Evolutionary conservation across 2,888 invertebrate species (phyloP).

Genomic region (Automeris io): DNA sequence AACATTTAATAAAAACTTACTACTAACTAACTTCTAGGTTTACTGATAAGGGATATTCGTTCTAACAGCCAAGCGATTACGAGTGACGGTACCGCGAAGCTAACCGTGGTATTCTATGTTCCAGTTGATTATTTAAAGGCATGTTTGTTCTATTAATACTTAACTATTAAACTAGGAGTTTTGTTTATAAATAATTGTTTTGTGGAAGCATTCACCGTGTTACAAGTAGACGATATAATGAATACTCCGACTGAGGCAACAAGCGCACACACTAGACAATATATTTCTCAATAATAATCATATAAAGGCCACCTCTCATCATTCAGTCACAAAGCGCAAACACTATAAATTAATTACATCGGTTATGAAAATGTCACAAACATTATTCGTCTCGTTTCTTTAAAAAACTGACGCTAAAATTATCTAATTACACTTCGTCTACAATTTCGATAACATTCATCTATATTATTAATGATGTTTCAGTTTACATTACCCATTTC

Average conservation of each 20-base stretch:
- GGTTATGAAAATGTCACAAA: slow-evolving; percentile 51
- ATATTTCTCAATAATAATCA: slow-evolving; percentile 52
- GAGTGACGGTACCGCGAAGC: slow-evolving; percentile 47
- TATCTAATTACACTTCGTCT: slow-evolving; percentile 39
- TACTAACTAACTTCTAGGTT: slow-evolving; percentile 56
- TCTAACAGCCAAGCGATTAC: slow-evolving; percentile 48
- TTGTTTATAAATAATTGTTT: slow-evolving; percentile 45
- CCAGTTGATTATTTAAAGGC: slow-evolving; percentile 47
- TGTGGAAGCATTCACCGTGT: slow-evolving; percentile 62
- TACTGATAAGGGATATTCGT: slow-evolving; percentile 29
- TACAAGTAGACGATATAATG: slow-evolving; percentile 47
- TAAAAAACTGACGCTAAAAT: slow-evolving; percentile 29
- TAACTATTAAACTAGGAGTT: slow-evolving; percentile 53
- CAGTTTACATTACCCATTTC: slow-evolving; percentile 50
- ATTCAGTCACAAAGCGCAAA: slow-evolving; percentile 73
- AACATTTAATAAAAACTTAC: slow-evolving; percentile 73
- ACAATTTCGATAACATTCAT: slow-evolving; percentile 46
- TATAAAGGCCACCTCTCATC: slow-evolving; percentile 77
- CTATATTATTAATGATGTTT: slow-evolving; percentile 53
- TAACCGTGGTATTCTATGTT: slow-evolving; percentile 21
- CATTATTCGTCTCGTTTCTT: slow-evolving; percentile 28
- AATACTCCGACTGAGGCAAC: slow-evolving; percentile 59
- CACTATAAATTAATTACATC: slow-evolving; percentile 36
- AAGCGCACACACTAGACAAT: slow-evolving; percentile 65
- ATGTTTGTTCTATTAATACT: slow-evolving; percentile 54